Percentiles rank a stretch among this genome's conserved stretches.
These are phyloP conservation scores for Oryctolagus cuniculus DNA, from an alignment of 2,113 vertebrate species.

Conservation along the genomic window DNA sequence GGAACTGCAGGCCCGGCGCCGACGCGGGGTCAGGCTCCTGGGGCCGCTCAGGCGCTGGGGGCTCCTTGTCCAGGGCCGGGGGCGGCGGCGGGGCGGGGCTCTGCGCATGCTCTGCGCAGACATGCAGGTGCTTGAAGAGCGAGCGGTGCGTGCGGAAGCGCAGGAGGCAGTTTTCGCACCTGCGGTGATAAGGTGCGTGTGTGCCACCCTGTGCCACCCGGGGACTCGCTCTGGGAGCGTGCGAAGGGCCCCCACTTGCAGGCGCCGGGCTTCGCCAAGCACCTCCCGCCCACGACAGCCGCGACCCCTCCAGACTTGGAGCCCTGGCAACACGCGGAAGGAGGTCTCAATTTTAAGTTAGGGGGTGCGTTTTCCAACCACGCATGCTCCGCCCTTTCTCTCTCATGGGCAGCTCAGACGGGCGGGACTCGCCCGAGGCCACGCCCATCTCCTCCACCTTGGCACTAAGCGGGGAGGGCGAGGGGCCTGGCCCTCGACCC, in stretches of 20 bases:
- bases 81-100: slow-evolving; percentile 80
- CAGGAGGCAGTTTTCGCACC: slow-evolving; percentile 96
- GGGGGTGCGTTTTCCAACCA: background rate
- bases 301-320: background rate
- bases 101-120: slow-evolving; percentile 93
- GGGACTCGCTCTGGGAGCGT: background rate
- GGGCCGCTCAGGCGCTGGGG: slow-evolving; percentile 6
- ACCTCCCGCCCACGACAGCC: background rate
- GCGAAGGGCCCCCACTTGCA: background rate
- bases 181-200: slow-evolving; percentile 59
- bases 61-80: slow-evolving; percentile 79
- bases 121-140: slow-evolving; percentile 96
- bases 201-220: background rate
- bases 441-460: background rate
- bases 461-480: background rate
- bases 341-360: background rate
- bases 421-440: background rate
- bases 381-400: accelerated
- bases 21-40: slow-evolving; percentile 15
- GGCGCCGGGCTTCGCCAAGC: background rate
- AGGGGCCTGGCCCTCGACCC: background rate
- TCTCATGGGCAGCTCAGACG: no score
- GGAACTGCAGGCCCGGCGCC: slow-evolving; percentile 35
- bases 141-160: slow-evolving; percentile 95
- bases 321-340: slow-evolving; percentile 14